phyloP scores from a whole-genome alignment of 2,888 invertebrate genomes.

The Aporophyla nigra region DNA sequence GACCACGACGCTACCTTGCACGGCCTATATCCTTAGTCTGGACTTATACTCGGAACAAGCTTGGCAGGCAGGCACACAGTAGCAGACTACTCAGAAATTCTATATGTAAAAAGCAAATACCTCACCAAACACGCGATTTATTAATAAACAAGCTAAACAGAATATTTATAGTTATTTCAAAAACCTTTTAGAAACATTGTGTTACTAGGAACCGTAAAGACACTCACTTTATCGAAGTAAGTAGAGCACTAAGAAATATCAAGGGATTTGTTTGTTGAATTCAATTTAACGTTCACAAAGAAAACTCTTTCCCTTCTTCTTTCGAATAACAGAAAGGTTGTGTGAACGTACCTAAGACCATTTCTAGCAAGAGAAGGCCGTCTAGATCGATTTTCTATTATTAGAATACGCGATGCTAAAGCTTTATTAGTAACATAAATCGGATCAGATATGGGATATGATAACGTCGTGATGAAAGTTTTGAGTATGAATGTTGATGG shows the following conservation, averaged over 20 bases:
- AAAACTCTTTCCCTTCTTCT: conserved; percentile 5
- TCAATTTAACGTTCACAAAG: conserved; percentile 44
- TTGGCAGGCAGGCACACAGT: no score
- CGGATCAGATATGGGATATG: not conserved
- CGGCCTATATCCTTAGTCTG: no score
- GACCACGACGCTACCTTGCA: no score
- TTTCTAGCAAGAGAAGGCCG: not conserved
- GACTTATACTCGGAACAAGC: no score
- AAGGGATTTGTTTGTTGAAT: conserved; percentile 25
- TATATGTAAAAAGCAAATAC: not conserved
- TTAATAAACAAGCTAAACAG: not conserved
- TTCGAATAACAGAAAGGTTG: conserved; percentile 8
- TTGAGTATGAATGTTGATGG: no score
- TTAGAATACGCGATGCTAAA: not conserved
- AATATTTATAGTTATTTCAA: not conserved
- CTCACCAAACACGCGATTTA: not conserved
- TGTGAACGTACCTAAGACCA: not conserved
- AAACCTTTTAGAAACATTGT: conserved; percentile 12
- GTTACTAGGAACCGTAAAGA: not conserved
- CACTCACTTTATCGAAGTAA: conserved; percentile 18
- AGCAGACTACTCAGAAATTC: not conserved
- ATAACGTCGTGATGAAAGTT: no score
- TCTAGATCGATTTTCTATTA: not conserved
- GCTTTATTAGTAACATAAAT: not conserved
- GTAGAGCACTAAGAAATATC: conserved; percentile 18